Percentiles rank a stretch among this genome's conserved stretches.
Evolutionary conservation across 2,113 vertebrate genomes (phyloP).

Genomic region (Limnothrissa miodon): DNA sequence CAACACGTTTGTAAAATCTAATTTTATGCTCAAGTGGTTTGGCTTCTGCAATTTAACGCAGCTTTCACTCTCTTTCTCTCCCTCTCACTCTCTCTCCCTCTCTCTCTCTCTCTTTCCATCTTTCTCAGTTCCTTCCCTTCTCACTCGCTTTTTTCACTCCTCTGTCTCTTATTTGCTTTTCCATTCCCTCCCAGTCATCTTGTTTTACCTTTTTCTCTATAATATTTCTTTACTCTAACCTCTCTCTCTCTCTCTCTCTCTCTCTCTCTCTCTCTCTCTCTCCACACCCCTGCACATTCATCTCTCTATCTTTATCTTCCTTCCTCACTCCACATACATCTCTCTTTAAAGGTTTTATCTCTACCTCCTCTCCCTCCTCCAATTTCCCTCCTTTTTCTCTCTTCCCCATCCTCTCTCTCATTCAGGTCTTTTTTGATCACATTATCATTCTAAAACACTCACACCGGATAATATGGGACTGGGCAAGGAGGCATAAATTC

Average conservation of each 20-base stretch:
- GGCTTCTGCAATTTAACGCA: constrained; percentile 74
- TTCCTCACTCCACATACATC: neutral
- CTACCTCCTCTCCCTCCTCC: constrained; percentile 44
- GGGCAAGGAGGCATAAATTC: constrained; percentile 54
- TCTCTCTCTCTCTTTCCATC: constrained; percentile 39
- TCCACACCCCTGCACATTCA: neutral
- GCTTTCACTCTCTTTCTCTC: constrained; percentile 60
- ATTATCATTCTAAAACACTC: constrained; percentile 76
- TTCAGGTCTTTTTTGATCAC: constrained; percentile 65
- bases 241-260: constrained; percentile 42
- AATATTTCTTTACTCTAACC: constrained; percentile 48
- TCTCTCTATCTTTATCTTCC: constrained; percentile 50
- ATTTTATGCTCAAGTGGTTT: constrained; percentile 83
- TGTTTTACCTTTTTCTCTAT: neutral
- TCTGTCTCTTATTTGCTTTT: neutral
- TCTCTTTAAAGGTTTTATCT: neutral
- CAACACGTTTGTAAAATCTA: constrained; percentile 83
- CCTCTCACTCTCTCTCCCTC: constrained; percentile 46
- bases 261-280: neutral
- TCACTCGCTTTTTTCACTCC: neutral
- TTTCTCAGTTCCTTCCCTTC: constrained; percentile 37
- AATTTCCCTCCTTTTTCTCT: neutral
- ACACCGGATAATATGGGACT: constrained; percentile 65
- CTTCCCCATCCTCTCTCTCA: constrained; percentile 22
- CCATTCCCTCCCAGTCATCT: neutral